Evolutionary conservation across 2,113 vertebrate species (phyloP).

Genomic region (Phoenicopterus ruber): DNA sequence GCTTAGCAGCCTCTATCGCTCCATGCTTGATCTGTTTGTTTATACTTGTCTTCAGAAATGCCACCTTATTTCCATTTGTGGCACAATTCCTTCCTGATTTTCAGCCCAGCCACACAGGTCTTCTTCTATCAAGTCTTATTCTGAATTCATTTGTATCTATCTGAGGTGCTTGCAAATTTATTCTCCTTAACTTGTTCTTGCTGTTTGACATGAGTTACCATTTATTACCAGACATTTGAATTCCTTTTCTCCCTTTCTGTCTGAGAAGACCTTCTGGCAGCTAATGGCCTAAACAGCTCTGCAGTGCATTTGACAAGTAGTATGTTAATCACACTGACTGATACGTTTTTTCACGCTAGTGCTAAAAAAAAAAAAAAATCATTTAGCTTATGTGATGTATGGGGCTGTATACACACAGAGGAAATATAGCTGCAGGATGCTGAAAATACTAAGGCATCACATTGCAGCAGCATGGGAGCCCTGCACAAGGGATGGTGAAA

Average conservation of each 20-base stretch:
- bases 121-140: background rate
- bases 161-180: background rate
- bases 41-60: constrained; percentile 29
- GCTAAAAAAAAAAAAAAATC: background rate
- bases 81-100: constrained; percentile 35
- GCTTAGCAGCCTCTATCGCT: background rate
- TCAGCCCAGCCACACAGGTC: background rate
- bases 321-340: background rate
- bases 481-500: background rate
- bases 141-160: background rate
- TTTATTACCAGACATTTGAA: background rate
- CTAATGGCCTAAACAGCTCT: background rate
- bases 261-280: background rate
- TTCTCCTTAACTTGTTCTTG: background rate
- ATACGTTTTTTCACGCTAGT: background rate
- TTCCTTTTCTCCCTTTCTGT: background rate
- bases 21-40: constrained; percentile 6
- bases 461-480: background rate
- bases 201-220: background rate
- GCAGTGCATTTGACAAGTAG: background rate
- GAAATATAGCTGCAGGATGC: background rate
- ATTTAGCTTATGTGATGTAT: background rate
- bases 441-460: background rate
- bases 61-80: constrained; percentile 31
- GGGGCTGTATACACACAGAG: background rate